These are phyloP conservation scores for Puma concolor DNA, from an alignment of 2,113 vertebrate species.

Conservation along the genomic window DNA sequence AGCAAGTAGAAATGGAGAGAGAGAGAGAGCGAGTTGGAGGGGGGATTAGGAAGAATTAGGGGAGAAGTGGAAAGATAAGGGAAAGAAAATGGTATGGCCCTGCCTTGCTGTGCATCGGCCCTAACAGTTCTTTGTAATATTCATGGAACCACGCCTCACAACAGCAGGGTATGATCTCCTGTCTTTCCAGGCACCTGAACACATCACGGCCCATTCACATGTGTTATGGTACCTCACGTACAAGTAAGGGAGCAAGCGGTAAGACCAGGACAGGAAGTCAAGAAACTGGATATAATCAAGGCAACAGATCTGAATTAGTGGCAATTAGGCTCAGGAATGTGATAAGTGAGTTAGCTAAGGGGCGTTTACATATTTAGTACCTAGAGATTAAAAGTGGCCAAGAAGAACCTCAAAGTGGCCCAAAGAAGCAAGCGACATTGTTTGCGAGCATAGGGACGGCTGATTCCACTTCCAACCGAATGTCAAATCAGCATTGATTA, in stretches of 20 bases:
- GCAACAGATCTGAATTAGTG: too few species aligned
- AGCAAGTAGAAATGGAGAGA: background rate
- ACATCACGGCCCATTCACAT: accelerated
- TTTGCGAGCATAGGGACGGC: background rate
- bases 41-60: background rate
- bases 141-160: accelerated
- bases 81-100: background rate
- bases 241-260: accelerated
- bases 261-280: too few species aligned
- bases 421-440: background rate
- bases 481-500: background rate
- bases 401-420: background rate
- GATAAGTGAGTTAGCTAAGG: too few species aligned
- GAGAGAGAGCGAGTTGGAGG: accelerated
- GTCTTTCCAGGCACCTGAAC: background rate
- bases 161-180: accelerated
- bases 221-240: accelerated
- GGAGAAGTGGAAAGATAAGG: background rate
- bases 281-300: accelerated
- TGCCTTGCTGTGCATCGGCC: accelerated
- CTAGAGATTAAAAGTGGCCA: background rate
- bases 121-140: too few species aligned
- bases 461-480: background rate
- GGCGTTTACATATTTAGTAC: background rate
- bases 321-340: background rate